Evolutionary conservation across 2,797 vertebrate species (phyloP).

Genomic region (Amniataba percoides): DNA sequence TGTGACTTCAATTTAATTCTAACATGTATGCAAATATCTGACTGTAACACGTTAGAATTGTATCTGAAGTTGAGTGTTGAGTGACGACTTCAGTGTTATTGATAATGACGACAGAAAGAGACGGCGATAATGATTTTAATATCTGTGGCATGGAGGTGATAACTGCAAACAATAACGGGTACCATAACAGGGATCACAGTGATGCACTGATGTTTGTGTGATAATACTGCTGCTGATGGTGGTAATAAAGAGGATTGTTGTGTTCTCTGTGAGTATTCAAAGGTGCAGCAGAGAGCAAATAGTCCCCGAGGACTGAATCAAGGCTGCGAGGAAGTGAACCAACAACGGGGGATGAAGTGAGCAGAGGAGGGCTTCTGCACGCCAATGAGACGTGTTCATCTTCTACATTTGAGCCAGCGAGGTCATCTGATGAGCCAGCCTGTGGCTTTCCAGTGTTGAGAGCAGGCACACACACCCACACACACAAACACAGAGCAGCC

Average conservation of each 20-base stretch:
- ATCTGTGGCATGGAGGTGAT: conserved; percentile 7
- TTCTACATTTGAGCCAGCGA: conserved; percentile 23
- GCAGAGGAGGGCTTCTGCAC: conserved; percentile 17
- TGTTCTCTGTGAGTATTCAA: conserved; percentile 38
- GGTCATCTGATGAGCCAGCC: conserved; percentile 57
- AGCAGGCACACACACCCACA: conserved; percentile 8
- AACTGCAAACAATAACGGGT: conserved; percentile 21
- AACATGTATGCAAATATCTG: neutral
- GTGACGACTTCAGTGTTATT: neutral
- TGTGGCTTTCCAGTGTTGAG: conserved; percentile 34
- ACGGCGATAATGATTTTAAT: neutral
- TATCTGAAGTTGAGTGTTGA: neutral
- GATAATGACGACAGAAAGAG: neutral
- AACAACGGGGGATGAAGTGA: conserved; percentile 3
- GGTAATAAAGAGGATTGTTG: conserved; percentile 53
- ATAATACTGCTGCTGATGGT: neutral
- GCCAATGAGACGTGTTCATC: conserved; percentile 32
- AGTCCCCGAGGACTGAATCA: conserved; percentile 43
- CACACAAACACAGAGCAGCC: conserved; percentile 14
- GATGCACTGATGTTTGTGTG: conserved; percentile 29
- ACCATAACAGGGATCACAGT: conserved; percentile 1
- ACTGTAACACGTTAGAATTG: neutral
- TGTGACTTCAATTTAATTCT: neutral
- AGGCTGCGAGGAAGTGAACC: conserved; percentile 26
- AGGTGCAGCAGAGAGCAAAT: conserved; percentile 32